A percentile compares a stretch with the other conserved stretches of the same genome.
Evolutionary conservation across 2,113 vertebrate genomes (phyloP).

Genomic region (Aleadryas rufinucha): DNA sequence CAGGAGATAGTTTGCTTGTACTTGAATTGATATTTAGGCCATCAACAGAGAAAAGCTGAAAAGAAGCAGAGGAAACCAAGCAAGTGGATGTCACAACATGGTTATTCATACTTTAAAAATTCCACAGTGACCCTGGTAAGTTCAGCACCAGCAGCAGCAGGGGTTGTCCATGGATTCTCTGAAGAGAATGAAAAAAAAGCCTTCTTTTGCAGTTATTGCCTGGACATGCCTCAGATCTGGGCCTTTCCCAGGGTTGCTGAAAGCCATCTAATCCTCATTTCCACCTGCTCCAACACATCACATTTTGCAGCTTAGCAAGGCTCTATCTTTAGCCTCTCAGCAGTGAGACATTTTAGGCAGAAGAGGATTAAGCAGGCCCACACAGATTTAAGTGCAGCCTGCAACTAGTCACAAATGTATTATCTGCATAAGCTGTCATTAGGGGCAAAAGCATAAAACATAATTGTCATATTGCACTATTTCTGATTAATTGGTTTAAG

Average conservation of each 20-base stretch:
- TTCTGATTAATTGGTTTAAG: slow-evolving; percentile 36
- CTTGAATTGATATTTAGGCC: background rate
- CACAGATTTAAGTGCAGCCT: background rate
- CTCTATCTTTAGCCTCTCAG: slow-evolving; percentile 33
- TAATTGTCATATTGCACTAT: background rate
- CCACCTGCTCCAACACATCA: background rate
- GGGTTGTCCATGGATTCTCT: background rate
- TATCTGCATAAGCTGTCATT: background rate
- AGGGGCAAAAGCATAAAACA: background rate
- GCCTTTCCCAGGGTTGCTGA: background rate
- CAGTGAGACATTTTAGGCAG: background rate
- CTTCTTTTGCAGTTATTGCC: background rate
- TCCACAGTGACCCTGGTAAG: background rate
- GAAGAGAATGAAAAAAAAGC: background rate
- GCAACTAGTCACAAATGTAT: background rate
- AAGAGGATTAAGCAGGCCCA: slow-evolving; percentile 12
- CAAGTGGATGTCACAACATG: background rate
- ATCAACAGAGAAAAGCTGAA: background rate
- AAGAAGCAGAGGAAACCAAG: background rate
- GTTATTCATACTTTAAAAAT: background rate
- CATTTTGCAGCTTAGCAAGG: background rate
- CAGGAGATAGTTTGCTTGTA: background rate
- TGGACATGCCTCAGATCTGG: background rate
- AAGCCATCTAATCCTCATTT: slow-evolving; percentile 7
- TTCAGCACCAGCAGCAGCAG: background rate